Evolutionary conservation across 2,113 vertebrate species (phyloP).

Genomic region (Furnarius figulus): DNA sequence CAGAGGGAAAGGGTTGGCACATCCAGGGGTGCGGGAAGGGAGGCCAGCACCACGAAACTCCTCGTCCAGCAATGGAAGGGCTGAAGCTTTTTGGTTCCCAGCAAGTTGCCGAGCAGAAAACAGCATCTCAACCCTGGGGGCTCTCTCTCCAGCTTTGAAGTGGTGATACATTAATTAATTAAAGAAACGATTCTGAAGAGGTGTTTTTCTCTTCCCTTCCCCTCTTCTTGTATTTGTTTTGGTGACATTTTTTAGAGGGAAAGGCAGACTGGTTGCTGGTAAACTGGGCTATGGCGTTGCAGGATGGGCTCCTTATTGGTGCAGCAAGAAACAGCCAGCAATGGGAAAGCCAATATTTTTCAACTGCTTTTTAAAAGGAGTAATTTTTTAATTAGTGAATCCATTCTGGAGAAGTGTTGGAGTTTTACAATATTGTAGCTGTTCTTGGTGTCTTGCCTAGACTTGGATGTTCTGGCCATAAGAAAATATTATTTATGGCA

Average conservation of each 20-base stretch:
- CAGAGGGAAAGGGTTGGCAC: not conserved
- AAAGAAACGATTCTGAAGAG: not conserved
- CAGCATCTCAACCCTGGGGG: not conserved
- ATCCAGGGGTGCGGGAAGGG: accelerated
- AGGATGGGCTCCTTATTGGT: not conserved
- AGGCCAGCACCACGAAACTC: not conserved
- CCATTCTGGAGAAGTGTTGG: slow-evolving; percentile 43
- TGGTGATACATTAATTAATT: not conserved
- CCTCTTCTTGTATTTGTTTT: not conserved
- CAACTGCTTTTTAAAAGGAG: slow-evolving; percentile 7
- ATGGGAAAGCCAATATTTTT: not conserved
- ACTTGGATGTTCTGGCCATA: slow-evolving; percentile 52
- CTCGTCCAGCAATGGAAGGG: accelerated
- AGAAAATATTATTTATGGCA: slow-evolving; percentile 62
- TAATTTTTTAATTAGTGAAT: slow-evolving; percentile 49
- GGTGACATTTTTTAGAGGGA: not conserved
- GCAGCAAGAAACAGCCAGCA: not conserved
- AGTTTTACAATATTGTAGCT: slow-evolving; percentile 57
- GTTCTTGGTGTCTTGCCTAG: slow-evolving; percentile 64
- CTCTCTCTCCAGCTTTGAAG: not conserved
- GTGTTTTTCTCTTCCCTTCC: not conserved
- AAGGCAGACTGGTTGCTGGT: not conserved
- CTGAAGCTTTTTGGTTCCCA: not conserved
- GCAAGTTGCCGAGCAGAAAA: not conserved
- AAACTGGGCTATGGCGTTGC: not conserved